Conservation (phyloP, 2,113 vertebrate species). For the Psephotus haematonotus region DNA sequence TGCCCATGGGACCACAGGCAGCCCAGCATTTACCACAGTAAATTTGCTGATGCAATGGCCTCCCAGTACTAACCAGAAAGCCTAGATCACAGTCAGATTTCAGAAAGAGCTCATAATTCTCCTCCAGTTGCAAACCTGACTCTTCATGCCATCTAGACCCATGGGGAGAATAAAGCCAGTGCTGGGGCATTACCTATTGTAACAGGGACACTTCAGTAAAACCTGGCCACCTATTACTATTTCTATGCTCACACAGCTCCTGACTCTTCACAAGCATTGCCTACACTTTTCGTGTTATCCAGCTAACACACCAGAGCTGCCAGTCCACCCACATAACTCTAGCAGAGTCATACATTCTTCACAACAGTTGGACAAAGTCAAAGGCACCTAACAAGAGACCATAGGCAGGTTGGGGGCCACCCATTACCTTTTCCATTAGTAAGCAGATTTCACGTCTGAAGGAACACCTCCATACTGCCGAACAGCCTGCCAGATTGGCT, state of each 20-base stretch:
- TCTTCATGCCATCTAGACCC: neutral
- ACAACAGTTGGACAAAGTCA: accelerated
- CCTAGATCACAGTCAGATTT: neutral
- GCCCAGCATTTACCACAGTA: accelerated
- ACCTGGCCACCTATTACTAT: accelerated
- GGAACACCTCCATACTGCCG: too few relatives aligned
- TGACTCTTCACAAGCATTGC: neutral
- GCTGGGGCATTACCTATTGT: accelerated
- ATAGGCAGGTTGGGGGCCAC: accelerated
- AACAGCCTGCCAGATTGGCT: accelerated
- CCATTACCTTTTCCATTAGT: too few relatives aligned
- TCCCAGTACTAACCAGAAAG: neutral
- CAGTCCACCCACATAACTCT: neutral
- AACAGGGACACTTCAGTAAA: neutral
- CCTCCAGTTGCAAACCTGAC: neutral
- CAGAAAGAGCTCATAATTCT: neutral
- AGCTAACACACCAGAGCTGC: neutral
- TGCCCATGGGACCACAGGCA: neutral
- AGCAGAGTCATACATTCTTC: accelerated
- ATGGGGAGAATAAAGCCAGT: accelerated
- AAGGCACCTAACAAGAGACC: accelerated
- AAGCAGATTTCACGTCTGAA: neutral
- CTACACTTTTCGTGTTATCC: too few relatives aligned
- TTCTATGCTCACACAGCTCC: neutral
- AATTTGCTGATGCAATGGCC: accelerated